Evolutionary conservation across 2,113 vertebrate genomes (phyloP).

Genomic region (Dasyornis broadbenti): DNA sequence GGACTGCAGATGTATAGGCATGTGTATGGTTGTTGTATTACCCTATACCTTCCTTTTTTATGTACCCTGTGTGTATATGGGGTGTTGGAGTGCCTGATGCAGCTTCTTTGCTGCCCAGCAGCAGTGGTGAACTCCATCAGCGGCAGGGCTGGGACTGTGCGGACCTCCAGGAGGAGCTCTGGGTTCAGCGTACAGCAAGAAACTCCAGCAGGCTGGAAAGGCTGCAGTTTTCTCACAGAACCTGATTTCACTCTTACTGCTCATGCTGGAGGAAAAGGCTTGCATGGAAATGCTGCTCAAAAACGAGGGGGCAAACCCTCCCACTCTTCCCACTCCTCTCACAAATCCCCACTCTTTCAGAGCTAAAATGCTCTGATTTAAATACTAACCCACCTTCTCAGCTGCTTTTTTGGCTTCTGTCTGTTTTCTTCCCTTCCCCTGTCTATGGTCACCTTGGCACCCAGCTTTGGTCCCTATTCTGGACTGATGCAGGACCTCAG

Average conservation of each 20-base stretch:
- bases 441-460: neutral
- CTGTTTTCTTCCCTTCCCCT: neutral
- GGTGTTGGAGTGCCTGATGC: neutral
- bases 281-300: neutral
- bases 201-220: neutral
- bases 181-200: neutral
- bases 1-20: neutral
- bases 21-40: too few species aligned
- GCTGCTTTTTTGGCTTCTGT: neutral
- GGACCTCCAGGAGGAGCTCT: slow-evolving; percentile 45
- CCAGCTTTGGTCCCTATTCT: neutral
- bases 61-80: accelerated
- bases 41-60: neutral
- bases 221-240: neutral
- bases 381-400: neutral
- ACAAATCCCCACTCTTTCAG: neutral
- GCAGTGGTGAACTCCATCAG: neutral
- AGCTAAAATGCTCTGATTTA: neutral
- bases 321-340: too few species aligned
- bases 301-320: accelerated
- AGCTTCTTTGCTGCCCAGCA: neutral
- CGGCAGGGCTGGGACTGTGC: accelerated
- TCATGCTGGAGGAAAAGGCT: neutral
- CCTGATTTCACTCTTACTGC: neutral
- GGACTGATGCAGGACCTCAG: neutral